phyloP scores from a whole-genome alignment of 2,888 invertebrate species.

The Brachypterus glaber region DNA sequence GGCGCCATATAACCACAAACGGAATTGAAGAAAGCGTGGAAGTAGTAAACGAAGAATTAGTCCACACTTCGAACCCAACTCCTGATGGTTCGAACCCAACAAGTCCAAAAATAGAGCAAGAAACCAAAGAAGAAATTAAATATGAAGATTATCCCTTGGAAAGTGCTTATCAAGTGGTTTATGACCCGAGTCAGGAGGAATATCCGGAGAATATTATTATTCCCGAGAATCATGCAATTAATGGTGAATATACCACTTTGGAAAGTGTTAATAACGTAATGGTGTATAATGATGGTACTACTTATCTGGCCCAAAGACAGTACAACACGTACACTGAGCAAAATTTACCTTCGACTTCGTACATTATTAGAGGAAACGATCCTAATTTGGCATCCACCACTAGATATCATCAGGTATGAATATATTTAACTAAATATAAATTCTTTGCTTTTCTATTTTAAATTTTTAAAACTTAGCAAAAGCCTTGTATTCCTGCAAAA shows the following conservation, averaged over 20 bases:
- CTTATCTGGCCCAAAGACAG: constrained; percentile 30
- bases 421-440: not conserved
- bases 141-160: not conserved
- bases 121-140: not conserved
- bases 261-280: constrained; percentile 48
- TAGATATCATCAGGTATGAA: constrained; percentile 34
- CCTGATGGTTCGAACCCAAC: constrained; percentile 19
- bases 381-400: constrained; percentile 58
- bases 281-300: constrained; percentile 28
- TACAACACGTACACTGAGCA: constrained; percentile 22
- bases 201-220: constrained; percentile 5
- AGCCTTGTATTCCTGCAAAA: too few relatives aligned
- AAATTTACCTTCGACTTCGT: constrained; percentile 32
- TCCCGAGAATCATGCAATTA: not conserved
- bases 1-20: constrained; percentile 34
- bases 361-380: constrained; percentile 51
- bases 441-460: too few relatives aligned
- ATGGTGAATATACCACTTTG: constrained; percentile 51
- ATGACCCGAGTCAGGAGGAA: constrained; percentile 9
- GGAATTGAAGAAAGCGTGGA: constrained; percentile 37
- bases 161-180: constrained; percentile 5
- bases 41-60: constrained; percentile 36
- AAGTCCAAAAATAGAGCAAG: constrained; percentile 3
- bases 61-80: constrained; percentile 23
- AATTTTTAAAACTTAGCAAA: too few relatives aligned